Conservation (phyloP, 2,797 vertebrate genomes). For the Pangasius djambal region DNA sequence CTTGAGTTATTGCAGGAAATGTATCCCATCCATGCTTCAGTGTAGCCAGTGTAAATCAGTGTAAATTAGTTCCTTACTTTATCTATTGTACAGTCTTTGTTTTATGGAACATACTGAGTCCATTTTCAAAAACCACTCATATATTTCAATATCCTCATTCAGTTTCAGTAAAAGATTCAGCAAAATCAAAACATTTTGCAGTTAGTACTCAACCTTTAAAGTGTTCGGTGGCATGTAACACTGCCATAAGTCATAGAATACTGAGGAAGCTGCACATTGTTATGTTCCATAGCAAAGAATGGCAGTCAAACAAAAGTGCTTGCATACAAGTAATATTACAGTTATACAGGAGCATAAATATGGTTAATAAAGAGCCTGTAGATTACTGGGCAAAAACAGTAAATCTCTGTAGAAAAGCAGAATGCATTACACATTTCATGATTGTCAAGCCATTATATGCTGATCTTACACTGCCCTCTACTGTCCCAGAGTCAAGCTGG, state of each 20-base stretch:
- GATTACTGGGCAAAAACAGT: conserved; percentile 40
- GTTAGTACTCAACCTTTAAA: conserved; percentile 18
- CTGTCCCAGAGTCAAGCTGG: conserved; percentile 40
- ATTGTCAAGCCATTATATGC: conserved; percentile 44
- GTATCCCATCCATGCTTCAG: not conserved
- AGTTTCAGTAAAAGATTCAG: conserved; percentile 20
- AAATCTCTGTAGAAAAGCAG: conserved; percentile 21
- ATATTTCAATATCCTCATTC: conserved; percentile 33
- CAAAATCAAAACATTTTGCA: conserved; percentile 9
- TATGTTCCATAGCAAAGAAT: not conserved
- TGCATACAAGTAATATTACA: conserved; percentile 1
- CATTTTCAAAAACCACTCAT: not conserved
- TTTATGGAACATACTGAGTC: not conserved
- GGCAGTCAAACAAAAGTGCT: conserved; percentile 3
- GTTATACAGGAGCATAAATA: conserved; percentile 6
- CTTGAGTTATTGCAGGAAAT: not conserved
- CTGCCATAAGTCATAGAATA: not conserved
- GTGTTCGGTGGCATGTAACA: not conserved
- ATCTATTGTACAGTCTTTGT: not conserved
- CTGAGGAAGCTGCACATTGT: not conserved
- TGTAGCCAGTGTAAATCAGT: conserved; percentile 9
- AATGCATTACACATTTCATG: conserved; percentile 8
- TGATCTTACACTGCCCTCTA: conserved; percentile 62
- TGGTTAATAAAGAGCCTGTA: conserved; percentile 40
- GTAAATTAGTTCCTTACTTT: not conserved